Evolutionary conservation across 2,888 invertebrate genomes (phyloP), one percentile per base, ranked within the genome.

Genomic region (Meghimatium bilineatum): DNA sequence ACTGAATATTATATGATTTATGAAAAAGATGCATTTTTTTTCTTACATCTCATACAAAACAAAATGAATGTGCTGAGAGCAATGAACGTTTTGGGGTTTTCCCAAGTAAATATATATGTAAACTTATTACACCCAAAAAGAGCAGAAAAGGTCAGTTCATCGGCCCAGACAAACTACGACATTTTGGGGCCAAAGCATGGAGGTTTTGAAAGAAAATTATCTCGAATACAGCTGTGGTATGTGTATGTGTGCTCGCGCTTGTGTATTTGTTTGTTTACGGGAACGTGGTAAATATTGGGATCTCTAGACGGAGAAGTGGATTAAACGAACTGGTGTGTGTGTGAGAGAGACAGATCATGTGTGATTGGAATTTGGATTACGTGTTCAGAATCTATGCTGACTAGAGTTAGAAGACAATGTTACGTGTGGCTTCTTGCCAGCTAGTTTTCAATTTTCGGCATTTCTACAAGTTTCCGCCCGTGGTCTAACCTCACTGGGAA

Each of bases 41-140:
- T 79, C 66, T 38, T 44, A 38, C 38, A 29, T 78, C 38, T 38
- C 8, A 44, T 32, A 77, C 60, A 60, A 77, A 66, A 29, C 44
- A 79, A 79, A 66, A 56, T 72, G 36, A 81, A 60, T 74, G 49
- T 60, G 29, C 26, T 49, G 56, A 71, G 56, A 56, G 32, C 29
- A 38, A 3, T 52, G 56, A 71, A 56, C 69, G 29, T 36, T 71
- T 34, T 44, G 60, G 38, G 38, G 20, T 71, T 66, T 71, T 71
- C 67, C 52, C 80, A 71, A 26, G 67, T 69, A 66, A 67, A 69
- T 36, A 69, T 26, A 69, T 49, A 52, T n/a, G n/a, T 23, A 63
- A 69, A 44, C 17, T 14, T 49, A 29, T 17, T 71, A 5, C 23
- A 44, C 20, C 29, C 5, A 49, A 74, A 69, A 69, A 69, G 14